These are phyloP conservation scores for Oasisia sp. DNA, from an alignment of 2,888 invertebrate genomes.

Conservation along the genomic window DNA sequence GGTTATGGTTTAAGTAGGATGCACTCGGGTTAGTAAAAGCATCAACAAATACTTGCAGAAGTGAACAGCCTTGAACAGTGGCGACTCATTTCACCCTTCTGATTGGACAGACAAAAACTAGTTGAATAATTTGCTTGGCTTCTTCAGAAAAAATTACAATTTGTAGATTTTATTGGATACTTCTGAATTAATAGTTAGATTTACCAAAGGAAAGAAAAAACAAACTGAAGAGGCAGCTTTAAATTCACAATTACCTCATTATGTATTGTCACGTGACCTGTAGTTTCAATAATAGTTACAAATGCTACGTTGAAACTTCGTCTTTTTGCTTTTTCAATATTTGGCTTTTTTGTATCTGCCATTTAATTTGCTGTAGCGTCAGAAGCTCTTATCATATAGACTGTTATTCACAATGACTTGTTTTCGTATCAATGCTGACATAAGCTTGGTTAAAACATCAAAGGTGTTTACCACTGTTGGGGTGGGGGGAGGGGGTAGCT, in stretches of 20 bases:
- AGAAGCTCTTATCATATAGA: not conserved
- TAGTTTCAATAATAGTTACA: not conserved
- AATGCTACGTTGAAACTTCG: not conserved
- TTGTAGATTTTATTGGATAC: too few species aligned
- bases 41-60: too few species aligned
- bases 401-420: not conserved
- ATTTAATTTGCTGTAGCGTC: not conserved
- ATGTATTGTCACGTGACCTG: not conserved
- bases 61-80: too few species aligned
- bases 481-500: not conserved
- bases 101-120: too few species aligned
- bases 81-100: too few species aligned
- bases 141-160: too few species aligned
- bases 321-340: not conserved
- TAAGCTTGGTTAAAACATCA: not conserved
- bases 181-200: too few species aligned
- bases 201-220: not conserved
- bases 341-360: not conserved
- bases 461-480: not conserved
- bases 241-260: conserved; percentile 1
- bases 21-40: too few species aligned
- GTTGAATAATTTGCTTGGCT: too few species aligned
- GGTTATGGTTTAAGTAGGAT: too few species aligned
- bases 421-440: not conserved
- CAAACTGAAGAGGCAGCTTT: not conserved